phyloP scores from a whole-genome alignment of 1,140 invertebrate genomes.

The Physella acuta region DNA sequence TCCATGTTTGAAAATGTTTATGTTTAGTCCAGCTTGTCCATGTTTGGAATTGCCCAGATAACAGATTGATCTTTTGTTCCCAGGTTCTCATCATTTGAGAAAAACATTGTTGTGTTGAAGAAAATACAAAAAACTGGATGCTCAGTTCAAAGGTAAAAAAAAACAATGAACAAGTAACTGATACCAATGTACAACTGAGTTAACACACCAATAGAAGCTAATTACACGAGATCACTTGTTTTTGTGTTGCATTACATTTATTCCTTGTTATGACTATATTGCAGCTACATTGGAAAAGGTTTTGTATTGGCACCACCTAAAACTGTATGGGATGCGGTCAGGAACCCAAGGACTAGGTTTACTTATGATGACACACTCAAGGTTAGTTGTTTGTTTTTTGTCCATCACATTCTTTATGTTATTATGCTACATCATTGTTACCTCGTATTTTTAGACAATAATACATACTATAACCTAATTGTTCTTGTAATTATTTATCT shows the following conservation, averaged over 20 bases:
- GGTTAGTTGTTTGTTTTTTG: constrained; percentile 32
- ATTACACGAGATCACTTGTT: too few species aligned
- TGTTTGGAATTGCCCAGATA: too few species aligned
- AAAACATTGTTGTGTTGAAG: constrained; percentile 46
- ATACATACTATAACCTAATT: background rate
- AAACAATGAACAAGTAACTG: too few species aligned
- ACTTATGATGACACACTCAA: constrained; percentile 57
- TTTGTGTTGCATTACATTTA: too few species aligned
- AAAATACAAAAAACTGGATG: constrained; percentile 34
- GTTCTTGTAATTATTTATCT: too few species aligned
- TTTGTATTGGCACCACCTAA: constrained; percentile 48
- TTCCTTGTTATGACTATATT: too few species aligned
- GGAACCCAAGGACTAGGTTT: constrained; percentile 54
- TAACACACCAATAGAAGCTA: too few species aligned
- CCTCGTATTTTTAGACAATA: background rate
- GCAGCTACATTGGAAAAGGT: constrained; percentile 55
- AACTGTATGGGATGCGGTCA: constrained; percentile 49
- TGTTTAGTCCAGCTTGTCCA: too few species aligned
- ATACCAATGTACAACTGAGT: too few species aligned
- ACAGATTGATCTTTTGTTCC: constrained; percentile 8
- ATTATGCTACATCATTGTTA: background rate
- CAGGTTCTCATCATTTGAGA: constrained; percentile 30
- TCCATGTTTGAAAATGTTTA: too few species aligned
- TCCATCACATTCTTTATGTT: too few species aligned
- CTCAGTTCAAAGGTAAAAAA: constrained; percentile 37